Evolutionary conservation across 2,888 invertebrate species (phyloP).

Genomic region (Drosophila neoperkinsi): DNA sequence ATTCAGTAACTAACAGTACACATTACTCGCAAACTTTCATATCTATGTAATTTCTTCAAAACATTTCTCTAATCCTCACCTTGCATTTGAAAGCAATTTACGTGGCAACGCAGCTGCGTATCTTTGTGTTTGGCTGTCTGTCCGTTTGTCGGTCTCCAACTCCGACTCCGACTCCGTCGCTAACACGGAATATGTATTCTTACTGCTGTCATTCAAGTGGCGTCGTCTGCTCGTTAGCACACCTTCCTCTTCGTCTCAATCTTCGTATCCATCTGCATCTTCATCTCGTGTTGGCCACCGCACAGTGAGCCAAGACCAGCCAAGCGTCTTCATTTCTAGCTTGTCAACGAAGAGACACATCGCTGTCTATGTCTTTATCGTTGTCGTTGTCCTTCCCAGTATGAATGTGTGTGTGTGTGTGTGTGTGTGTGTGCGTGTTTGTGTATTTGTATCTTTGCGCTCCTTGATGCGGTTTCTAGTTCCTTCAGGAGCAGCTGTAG

Average conservation of each 20-base stretch:
- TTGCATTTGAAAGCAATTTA: slow-evolving; percentile 75
- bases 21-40: slow-evolving; percentile 69
- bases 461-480: slow-evolving; percentile 21
- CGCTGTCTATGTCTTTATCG: slow-evolving; percentile 49
- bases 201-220: slow-evolving; percentile 73
- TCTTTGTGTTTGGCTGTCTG: slow-evolving; percentile 9
- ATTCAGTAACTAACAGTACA: neutral
- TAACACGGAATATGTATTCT: slow-evolving; percentile 47
- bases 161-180: slow-evolving; percentile 12
- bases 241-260: slow-evolving; percentile 36
- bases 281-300: slow-evolving; percentile 29
- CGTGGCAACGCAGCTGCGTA: slow-evolving; percentile 56
- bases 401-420: slow-evolving; percentile 6
- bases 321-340: slow-evolving; percentile 59
- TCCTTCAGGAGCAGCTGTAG: slow-evolving; percentile 38
- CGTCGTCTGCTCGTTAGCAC: slow-evolving; percentile 76
- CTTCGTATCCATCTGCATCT: slow-evolving; percentile 13
- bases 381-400: slow-evolving; percentile 6
- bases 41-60: slow-evolving; percentile 60
- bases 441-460: slow-evolving; percentile 12
- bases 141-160: slow-evolving; percentile 11
- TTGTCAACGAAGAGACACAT: slow-evolving; percentile 56
- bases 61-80: slow-evolving; percentile 76
- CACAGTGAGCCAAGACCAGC: slow-evolving; percentile 31
- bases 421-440: neutral